Percentiles rank a stretch among this genome's conserved stretches.
Conservation (phyloP, 2,797 vertebrate species). For the Takifugu rubripes region DNA sequence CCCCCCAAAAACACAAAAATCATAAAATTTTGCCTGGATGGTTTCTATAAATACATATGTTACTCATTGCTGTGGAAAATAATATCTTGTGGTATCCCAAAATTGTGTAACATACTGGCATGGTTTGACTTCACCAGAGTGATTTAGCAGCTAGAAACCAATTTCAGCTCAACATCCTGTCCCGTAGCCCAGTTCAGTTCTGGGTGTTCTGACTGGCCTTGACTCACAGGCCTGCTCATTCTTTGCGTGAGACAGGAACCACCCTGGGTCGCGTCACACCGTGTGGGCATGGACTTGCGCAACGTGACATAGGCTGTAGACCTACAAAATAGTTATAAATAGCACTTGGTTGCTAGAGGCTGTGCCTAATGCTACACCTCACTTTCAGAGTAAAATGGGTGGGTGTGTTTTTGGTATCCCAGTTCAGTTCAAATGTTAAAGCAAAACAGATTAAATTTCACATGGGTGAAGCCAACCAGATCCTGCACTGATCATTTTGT, state of each 20-base stretch:
- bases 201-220: slow-evolving; percentile 33
- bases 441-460: slow-evolving; percentile 8
- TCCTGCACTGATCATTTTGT: not conserved
- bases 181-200: slow-evolving; percentile 13
- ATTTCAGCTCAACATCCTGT: slow-evolving; percentile 22
- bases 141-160: slow-evolving; percentile 46
- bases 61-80: not conserved
- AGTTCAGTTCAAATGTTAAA: slow-evolving; percentile 3
- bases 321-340: slow-evolving; percentile 61
- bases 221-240: slow-evolving; percentile 43
- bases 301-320: slow-evolving; percentile 53
- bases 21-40: not conserved
- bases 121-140: slow-evolving; percentile 13
- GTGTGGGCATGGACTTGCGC: slow-evolving; percentile 50
- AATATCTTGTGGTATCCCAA: not conserved
- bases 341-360: slow-evolving; percentile 48
- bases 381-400: slow-evolving; percentile 24
- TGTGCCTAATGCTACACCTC: slow-evolving; percentile 22
- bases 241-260: slow-evolving; percentile 26
- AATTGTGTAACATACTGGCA: slow-evolving; percentile 16
- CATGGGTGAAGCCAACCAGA: not conserved
- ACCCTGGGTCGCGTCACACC: slow-evolving; percentile 36
- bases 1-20: not conserved
- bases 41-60: not conserved
- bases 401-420: slow-evolving; percentile 20